Conservation (phyloP, 2,113 vertebrate species). For the Larimichthys polyactis region DNA sequence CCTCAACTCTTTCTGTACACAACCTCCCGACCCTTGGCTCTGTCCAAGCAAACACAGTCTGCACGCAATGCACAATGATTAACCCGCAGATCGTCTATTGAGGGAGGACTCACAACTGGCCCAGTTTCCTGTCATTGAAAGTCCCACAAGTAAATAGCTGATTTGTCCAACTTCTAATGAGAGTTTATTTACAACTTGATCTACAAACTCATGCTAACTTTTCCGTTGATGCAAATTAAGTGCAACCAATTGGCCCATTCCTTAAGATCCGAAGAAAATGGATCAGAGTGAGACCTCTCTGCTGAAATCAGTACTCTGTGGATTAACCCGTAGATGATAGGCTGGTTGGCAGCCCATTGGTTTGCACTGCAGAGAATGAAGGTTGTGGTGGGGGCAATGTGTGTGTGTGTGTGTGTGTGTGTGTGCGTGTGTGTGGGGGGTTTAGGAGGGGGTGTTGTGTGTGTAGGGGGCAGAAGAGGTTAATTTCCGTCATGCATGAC, state of each 20-base stretch:
- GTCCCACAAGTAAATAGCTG: not conserved
- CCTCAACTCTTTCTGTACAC: conserved; percentile 82
- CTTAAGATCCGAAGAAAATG: conserved; percentile 4
- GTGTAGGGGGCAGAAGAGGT: conserved; percentile 58
- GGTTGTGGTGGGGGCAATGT: conserved; percentile 51
- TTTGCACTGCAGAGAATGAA: conserved; percentile 57
- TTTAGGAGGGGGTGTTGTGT: too few relatives aligned
- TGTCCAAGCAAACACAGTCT: conserved; percentile 86
- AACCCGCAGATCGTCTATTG: conserved; percentile 78
- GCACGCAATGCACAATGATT: conserved; percentile 88
- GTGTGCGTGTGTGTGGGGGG: conserved; percentile 5
- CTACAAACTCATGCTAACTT: not conserved
- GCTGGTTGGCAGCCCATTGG: conserved; percentile 41
- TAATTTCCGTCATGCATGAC: conserved; percentile 75
- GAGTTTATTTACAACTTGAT: not conserved
- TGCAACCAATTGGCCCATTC: not conserved
- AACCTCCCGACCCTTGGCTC: conserved; percentile 85
- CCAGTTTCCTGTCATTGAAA: not conserved
- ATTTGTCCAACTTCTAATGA: too few relatives aligned
- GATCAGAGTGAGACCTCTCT: conserved; percentile 59
- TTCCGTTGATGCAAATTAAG: too few relatives aligned
- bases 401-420: conserved; percentile 41
- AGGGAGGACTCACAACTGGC: conserved; percentile 1
- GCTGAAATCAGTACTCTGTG: not conserved
- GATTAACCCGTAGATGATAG: conserved; percentile 46